Evolutionary conservation across 2,888 invertebrate species (phyloP).

Genomic region (Leptopilina syphax): DNA sequence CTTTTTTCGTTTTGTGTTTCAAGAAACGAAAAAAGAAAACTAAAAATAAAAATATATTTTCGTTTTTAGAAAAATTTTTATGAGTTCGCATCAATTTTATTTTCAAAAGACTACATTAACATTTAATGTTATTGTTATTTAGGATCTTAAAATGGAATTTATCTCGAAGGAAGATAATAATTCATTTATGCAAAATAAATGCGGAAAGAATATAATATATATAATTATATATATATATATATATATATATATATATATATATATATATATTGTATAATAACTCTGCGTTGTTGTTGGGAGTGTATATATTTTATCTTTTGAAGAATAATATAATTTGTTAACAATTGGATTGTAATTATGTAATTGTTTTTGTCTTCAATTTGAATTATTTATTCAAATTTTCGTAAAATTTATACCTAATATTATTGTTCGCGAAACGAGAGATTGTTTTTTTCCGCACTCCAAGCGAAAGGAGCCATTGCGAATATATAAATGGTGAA

Average conservation of each 20-base stretch:
- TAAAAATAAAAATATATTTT: no score
- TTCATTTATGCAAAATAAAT: slow-evolving; percentile 29
- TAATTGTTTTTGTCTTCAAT: neutral
- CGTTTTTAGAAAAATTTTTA: no score
- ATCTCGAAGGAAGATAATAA: neutral
- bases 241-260: no score
- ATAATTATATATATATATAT: no score
- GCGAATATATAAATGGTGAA: neutral
- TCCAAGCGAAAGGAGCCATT: neutral
- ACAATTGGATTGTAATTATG: neutral
- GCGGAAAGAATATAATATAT: neutral
- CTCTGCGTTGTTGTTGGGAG: neutral
- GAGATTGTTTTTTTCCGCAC: neutral
- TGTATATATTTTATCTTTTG: neutral
- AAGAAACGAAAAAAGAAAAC: no score
- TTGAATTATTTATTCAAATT: neutral
- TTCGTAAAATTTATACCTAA: neutral
- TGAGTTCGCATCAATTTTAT: neutral
- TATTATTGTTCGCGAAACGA: neutral
- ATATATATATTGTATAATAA: neutral
- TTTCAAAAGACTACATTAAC: neutral
- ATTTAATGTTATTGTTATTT: neutral
- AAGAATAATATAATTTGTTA: neutral
- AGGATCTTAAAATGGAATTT: neutral
- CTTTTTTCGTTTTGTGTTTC: no score